Evolutionary conservation across 2,113 vertebrate genomes (phyloP).

Genomic region (Alethe castanea): DNA sequence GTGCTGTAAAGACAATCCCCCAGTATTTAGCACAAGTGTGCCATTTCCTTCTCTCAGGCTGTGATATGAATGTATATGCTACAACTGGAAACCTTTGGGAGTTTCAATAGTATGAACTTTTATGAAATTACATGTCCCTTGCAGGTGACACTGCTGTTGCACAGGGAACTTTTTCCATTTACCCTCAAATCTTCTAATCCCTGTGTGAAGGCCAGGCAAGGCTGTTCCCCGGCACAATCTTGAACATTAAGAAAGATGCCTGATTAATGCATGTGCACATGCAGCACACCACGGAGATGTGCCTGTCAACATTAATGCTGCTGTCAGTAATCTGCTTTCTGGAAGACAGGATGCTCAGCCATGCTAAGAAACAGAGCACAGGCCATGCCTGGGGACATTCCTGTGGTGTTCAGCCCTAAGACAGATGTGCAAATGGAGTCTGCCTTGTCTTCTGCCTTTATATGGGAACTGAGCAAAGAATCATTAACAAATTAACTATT

Average conservation of each 20-base stretch:
- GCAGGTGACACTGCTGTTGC: not conserved
- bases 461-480: not conserved
- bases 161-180: not conserved
- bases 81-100: not conserved
- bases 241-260: not conserved
- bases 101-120: not conserved
- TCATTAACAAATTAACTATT: not conserved
- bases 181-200: not conserved
- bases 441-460: not conserved
- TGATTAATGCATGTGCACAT: not conserved
- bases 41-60: slow-evolving; percentile 16
- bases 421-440: not conserved
- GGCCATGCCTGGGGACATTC: not conserved
- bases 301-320: not conserved
- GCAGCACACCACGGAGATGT: not conserved
- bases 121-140: not conserved
- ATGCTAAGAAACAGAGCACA: not conserved
- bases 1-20: not conserved
- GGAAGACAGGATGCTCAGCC: not conserved
- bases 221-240: not conserved
- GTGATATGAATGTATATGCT: not conserved
- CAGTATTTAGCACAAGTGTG: not conserved
- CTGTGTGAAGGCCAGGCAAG: not conserved
- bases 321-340: not conserved
- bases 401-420: not conserved